Base-by-base conservation (phyloP, 35 echinoderm and acorn worm genomes). In the Acanthaster planci region DNA sequence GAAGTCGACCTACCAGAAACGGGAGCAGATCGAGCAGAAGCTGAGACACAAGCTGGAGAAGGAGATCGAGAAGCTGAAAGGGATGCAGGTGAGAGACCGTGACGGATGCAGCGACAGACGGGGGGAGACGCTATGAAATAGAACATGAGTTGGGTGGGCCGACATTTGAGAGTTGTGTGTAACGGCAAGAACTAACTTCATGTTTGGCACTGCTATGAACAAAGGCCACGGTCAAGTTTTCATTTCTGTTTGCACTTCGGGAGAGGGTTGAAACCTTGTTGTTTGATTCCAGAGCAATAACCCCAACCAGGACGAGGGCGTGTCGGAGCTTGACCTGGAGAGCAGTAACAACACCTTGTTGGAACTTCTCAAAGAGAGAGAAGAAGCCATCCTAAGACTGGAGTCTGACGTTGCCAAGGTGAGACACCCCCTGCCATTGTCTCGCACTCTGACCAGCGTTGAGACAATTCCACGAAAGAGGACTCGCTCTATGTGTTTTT, bases 321-420 rank as follows among this genome's bases (percentile, higher is more conserved):
- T 94, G 31, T 91, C 91, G 23, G 90, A 88, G 38, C 68, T 91
- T 37, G 89, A 91, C 56, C 83, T 81, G 57, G 85, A 68, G n/a
- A 67, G 44, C 77, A 86, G 82, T 53, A 89, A 82, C 38, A 78
- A 91, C 72, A 85, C 95, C 22, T 40, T 98, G 23, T 31, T 88
- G 39, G 94, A 87, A 40, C 82, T 89, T 6, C 87, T 97, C 6
- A 80, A 77, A 60, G 92, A 94, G 44, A 93, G 76, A 87, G 96
- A 99, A 19, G 80, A 88, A 17, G 91, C 85, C 31, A 99, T 99
- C 17, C 31, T 93, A 54, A 88, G 85, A 76, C 31, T 99, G 52
- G 96, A 99, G 77, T 77, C 96, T 32, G 96, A 99, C 67, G 86
- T 93, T 21, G 83, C 86, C 80, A 99, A 99, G 89, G 96, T 99